phyloP scores from a whole-genome alignment of 1,140 invertebrate genomes.

The Hestina assimilis region DNA sequence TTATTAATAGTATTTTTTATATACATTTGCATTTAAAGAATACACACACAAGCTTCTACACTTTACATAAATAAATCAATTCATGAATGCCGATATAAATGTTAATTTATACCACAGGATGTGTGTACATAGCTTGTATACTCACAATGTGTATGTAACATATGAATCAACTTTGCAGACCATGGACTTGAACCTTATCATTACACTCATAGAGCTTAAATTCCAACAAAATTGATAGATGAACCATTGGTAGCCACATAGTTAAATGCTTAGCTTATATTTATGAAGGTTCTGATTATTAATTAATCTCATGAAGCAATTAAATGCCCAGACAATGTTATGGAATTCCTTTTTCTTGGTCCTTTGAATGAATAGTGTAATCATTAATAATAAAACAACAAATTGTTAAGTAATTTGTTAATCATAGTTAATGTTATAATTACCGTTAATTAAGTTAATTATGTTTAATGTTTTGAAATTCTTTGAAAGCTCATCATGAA shows the following conservation, averaged over 20 bases:
- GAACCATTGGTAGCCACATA: slow-evolving; percentile 2
- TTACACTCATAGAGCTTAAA: slow-evolving; percentile 2
- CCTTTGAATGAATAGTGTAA: slow-evolving; percentile 10
- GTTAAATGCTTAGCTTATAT: slow-evolving; percentile 21
- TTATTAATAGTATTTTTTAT: too few relatives aligned
- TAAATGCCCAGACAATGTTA: slow-evolving; percentile 51
- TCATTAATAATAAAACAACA: neutral
- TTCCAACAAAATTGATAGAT: neutral
- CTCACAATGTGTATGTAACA: slow-evolving; percentile 40
- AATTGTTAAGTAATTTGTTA: neutral
- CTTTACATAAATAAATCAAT: slow-evolving; percentile 21
- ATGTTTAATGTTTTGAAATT: too few relatives aligned
- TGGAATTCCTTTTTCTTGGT: slow-evolving; percentile 44
- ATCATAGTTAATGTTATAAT: too few relatives aligned
- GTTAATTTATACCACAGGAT: slow-evolving; percentile 60
- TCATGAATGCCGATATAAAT: slow-evolving; percentile 49
- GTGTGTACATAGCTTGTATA: slow-evolving; percentile 38
- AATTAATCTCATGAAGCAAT: slow-evolving; percentile 49
- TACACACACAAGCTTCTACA: neutral
- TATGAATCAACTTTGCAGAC: slow-evolving; percentile 10
- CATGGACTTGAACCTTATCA: slow-evolving; percentile 10
- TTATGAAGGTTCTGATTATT: slow-evolving; percentile 35
- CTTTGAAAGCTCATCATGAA: too few relatives aligned
- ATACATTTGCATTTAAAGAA: neutral
- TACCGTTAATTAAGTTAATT: too few relatives aligned